Percentiles rank a stretch among this genome's conserved stretches.
These are phyloP conservation scores for Zaprionus camerounensis DNA, from an alignment of 1,140 invertebrate species.

Conservation along the genomic window DNA sequence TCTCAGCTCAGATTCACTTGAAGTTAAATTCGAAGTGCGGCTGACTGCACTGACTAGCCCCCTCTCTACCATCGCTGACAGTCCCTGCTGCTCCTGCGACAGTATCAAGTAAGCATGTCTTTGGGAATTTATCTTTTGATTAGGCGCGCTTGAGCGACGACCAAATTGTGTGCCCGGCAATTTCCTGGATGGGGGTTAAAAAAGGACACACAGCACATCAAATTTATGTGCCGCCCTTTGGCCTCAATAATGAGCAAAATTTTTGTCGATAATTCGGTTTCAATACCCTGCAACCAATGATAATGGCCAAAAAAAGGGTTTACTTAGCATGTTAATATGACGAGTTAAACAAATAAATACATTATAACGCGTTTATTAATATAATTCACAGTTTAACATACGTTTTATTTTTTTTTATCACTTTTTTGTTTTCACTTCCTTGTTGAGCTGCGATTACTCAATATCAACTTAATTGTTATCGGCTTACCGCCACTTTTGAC, in stretches of 20 bases:
- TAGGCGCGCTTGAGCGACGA: constrained; percentile 58
- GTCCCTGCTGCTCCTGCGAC: constrained; percentile 12
- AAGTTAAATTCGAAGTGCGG: background rate
- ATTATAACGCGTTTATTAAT: background rate
- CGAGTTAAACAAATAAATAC: no score
- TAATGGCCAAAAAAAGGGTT: background rate
- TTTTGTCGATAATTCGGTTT: constrained; percentile 74
- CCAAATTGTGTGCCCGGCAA: constrained; percentile 50
- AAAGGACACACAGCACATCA: constrained; percentile 66
- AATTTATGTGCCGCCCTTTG: constrained; percentile 70
- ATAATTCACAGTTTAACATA: background rate
- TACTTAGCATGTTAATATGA: background rate
- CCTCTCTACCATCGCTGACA: background rate
- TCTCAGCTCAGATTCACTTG: background rate
- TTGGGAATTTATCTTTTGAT: constrained; percentile 65
- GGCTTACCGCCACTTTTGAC: background rate
- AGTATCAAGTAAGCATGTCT: constrained; percentile 33
- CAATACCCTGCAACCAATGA: background rate
- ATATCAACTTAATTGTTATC: background rate
- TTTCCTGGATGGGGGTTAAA: constrained; percentile 58
- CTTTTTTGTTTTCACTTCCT: no score
- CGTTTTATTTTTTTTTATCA: background rate
- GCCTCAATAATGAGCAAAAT: constrained; percentile 73
- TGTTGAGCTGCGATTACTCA: no score
- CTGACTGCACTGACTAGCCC: constrained; percentile 1